Percentiles rank a stretch among this genome's conserved stretches.
Evolutionary conservation across 2,888 invertebrate species (phyloP).

Genomic region (Tiphia femorata): DNA sequence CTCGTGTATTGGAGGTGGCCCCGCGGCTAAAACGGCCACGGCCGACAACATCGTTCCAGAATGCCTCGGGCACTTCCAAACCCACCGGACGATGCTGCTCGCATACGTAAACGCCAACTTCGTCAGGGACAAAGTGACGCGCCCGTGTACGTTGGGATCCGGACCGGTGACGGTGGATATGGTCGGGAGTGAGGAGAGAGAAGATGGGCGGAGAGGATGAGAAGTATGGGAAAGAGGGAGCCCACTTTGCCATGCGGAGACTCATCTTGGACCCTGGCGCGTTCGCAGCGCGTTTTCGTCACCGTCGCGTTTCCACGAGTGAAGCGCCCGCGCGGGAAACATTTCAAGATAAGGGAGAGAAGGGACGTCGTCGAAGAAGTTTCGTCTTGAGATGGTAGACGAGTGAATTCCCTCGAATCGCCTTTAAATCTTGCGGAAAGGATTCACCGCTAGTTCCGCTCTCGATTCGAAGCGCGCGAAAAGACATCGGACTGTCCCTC

Average conservation of each 20-base stretch:
- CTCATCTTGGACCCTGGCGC: slow-evolving; percentile 26
- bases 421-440: too few species aligned
- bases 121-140: slow-evolving; percentile 59
- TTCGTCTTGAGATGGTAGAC: too few species aligned
- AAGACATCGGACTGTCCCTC: too few species aligned
- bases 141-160: slow-evolving; percentile 25
- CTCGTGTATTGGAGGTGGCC: slow-evolving; percentile 57
- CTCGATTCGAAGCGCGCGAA: too few species aligned
- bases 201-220: background rate
- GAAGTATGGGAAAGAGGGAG: slow-evolving; percentile 7
- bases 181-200: background rate
- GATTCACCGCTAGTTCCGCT: too few species aligned
- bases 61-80: slow-evolving; percentile 59
- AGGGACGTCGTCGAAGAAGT: too few species aligned
- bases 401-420: too few species aligned
- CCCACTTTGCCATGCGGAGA: slow-evolving; percentile 34
- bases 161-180: background rate
- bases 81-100: slow-evolving; percentile 56
- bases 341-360: too few species aligned
- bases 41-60: slow-evolving; percentile 67
- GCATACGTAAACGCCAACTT: slow-evolving; percentile 60
- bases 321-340: too few species aligned
- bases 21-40: slow-evolving; percentile 62
- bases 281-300: slow-evolving; percentile 19
- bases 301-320: too few species aligned